A percentile compares a stretch with the other conserved stretches of the same genome.
phyloP scores from a whole-genome alignment of 2,113 vertebrate genomes.

The Brachyhypopomus gauderio region DNA sequence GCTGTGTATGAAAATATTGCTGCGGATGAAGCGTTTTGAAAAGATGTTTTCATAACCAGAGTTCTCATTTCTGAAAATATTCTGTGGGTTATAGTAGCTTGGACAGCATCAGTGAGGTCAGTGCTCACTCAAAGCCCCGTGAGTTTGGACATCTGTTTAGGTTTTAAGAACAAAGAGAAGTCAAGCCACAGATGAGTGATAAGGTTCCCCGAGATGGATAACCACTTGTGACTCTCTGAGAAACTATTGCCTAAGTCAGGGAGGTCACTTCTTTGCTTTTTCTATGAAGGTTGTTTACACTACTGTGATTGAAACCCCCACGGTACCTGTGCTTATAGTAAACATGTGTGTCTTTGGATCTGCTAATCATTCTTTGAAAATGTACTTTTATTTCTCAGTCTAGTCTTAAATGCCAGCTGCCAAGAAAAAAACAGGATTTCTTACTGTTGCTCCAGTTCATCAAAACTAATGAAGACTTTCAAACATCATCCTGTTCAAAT shows the following conservation, averaged over 20 bases:
- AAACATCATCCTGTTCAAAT: not conserved
- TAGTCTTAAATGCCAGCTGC: slow-evolving; percentile 34
- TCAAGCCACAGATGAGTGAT: slow-evolving; percentile 60
- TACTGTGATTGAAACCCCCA: not conserved
- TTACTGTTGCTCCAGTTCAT: slow-evolving; percentile 4
- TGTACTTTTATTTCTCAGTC: not conserved
- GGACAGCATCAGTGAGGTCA: slow-evolving; percentile 42
- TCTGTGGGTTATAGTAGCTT: slow-evolving; percentile 36
- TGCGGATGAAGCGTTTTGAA: slow-evolving; percentile 37
- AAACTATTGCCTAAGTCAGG: slow-evolving; percentile 38
- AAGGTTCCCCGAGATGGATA: slow-evolving; percentile 37
- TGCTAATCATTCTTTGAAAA: slow-evolving; percentile 22
- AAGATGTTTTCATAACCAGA: slow-evolving; percentile 53
- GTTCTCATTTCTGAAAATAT: slow-evolving; percentile 42
- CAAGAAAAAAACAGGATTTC: not conserved
- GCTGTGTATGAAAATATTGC: slow-evolving; percentile 31
- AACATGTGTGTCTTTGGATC: not conserved
- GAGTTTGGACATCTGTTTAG: slow-evolving; percentile 65
- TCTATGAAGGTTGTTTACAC: slow-evolving; percentile 20
- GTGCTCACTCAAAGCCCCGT: slow-evolving; percentile 17
- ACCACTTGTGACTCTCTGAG: slow-evolving; percentile 49
- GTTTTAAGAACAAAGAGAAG: slow-evolving; percentile 59
- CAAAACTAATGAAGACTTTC: not conserved
- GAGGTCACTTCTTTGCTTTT: slow-evolving; percentile 51
- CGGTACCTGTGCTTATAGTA: not conserved